phyloP scores from a whole-genome alignment of 2,888 invertebrate species.

The Drepanosiphum platanoidis region DNA sequence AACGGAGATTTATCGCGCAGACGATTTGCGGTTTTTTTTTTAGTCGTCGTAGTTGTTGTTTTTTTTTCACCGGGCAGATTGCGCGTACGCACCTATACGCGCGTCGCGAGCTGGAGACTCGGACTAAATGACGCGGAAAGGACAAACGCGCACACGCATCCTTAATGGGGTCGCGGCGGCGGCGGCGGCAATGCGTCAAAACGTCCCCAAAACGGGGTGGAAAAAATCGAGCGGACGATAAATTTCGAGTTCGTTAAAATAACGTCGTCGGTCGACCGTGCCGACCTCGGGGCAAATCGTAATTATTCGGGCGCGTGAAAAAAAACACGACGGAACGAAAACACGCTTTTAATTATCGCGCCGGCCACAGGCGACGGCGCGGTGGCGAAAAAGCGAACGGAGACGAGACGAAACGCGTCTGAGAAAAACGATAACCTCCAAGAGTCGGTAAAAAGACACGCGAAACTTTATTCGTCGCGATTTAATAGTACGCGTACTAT shows the following conservation, averaged over 20 bases:
- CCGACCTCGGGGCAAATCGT: slow-evolving; percentile 26
- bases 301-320: slow-evolving; percentile 40
- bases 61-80: not conserved
- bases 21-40: not conserved
- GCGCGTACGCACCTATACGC: too few species aligned
- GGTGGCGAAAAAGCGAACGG: not conserved
- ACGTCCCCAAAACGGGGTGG: slow-evolving; percentile 17
- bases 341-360: slow-evolving; percentile 2
- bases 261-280: slow-evolving; percentile 41
- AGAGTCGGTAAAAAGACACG: not conserved
- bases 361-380: not conserved
- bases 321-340: too few species aligned
- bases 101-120: not conserved
- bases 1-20: not conserved
- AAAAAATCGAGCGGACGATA: slow-evolving; percentile 44
- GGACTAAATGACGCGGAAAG: slow-evolving; percentile 23
- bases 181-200: too few species aligned
- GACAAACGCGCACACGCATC: not conserved
- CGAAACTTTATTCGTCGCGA: slow-evolving; percentile 42
- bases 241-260: slow-evolving; percentile 58
- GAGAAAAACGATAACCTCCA: not conserved
- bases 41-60: not conserved
- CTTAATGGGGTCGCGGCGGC: not conserved
- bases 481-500: slow-evolving; percentile 4
- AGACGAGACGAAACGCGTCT: slow-evolving; percentile 38